Conservation (phyloP, 2,113 vertebrate genomes). For the Clupea harengus region DNA sequence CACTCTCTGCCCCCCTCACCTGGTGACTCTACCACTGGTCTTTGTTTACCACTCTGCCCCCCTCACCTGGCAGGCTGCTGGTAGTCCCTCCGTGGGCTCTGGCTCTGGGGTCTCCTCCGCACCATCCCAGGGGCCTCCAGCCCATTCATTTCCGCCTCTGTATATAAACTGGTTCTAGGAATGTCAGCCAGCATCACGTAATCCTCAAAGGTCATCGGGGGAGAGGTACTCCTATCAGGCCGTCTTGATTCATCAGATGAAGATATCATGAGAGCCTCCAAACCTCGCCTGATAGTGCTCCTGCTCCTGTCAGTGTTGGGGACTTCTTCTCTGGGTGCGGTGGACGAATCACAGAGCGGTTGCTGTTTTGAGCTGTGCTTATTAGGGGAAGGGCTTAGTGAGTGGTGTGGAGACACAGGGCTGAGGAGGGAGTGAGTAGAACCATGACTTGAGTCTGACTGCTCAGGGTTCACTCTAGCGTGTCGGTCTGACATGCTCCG, state of each 20-base stretch:
- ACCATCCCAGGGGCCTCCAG: conserved; percentile 24
- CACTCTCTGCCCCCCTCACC: too few species aligned
- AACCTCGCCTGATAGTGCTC: conserved; percentile 64
- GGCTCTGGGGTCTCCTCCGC: conserved; percentile 73
- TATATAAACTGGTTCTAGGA: conserved; percentile 80
- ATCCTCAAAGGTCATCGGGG: conserved; percentile 81
- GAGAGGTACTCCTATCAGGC: conserved; percentile 41
- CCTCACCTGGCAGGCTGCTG: conserved; percentile 68
- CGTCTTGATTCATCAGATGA: conserved; percentile 56
- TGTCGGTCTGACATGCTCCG: conserved; percentile 6
- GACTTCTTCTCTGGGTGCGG: conserved; percentile 34
- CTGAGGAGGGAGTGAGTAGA: conserved; percentile 59
- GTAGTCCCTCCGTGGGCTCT: conserved; percentile 84
- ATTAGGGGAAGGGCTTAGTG: conserved; percentile 50
- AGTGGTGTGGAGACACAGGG: conserved; percentile 42
- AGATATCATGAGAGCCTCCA: conserved; percentile 61
- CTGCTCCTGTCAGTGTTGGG: conserved; percentile 54
- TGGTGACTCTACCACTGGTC: conserved; percentile 37
- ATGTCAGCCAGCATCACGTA: conserved; percentile 87
- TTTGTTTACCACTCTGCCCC: not conserved
- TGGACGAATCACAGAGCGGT: conserved; percentile 30
- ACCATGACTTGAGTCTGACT: conserved; percentile 55
- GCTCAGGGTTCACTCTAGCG: conserved; percentile 38
- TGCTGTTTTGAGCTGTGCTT: conserved; percentile 43
- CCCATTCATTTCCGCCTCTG: conserved; percentile 70